Conservation (phyloP, 1,140 invertebrate species). For the Aphaenogaster rudis region DNA sequence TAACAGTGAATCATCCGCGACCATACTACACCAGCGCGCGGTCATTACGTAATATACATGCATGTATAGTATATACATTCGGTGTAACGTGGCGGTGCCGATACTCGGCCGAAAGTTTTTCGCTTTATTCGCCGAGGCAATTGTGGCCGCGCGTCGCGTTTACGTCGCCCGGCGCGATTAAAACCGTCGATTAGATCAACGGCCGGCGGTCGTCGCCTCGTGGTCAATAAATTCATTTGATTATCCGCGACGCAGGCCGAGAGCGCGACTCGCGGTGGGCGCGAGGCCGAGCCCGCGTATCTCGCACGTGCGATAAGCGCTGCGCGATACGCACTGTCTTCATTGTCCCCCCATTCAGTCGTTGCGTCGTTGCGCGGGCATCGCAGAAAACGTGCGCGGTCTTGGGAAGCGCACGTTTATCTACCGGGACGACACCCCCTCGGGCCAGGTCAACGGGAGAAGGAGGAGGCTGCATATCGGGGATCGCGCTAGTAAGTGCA, state of each 20-base stretch:
- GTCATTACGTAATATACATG: conserved; percentile 68
- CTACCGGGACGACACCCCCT: background rate
- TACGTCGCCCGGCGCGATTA: conserved; percentile 1
- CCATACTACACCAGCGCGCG: conserved; percentile 48
- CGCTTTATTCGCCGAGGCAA: background rate
- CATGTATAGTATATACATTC: conserved; percentile 17
- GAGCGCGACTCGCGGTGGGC: conserved; percentile 32
- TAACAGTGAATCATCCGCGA: conserved; percentile 80
- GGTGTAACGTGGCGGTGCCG: background rate
- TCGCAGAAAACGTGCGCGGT: background rate
- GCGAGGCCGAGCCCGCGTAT: conserved; percentile 23
- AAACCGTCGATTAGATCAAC: conserved; percentile 29
- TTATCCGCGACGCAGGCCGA: conserved; percentile 51
- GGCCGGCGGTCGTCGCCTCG: conserved; percentile 55
- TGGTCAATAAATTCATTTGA: conserved; percentile 75
- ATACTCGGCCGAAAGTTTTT: background rate
- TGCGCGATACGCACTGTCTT: conserved; percentile 63
- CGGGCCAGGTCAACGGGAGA: background rate
- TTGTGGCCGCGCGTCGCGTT: background rate
- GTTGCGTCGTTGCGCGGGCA: conserved; percentile 32
- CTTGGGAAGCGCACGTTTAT: conserved; percentile 11
- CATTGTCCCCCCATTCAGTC: conserved; percentile 74
- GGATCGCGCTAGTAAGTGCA: background rate
- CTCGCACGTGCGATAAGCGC: conserved; percentile 70
- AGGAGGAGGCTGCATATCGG: background rate